phyloP scores from a whole-genome alignment of 2,797 vertebrate genomes.

The Pyrocephalus nanus region DNA sequence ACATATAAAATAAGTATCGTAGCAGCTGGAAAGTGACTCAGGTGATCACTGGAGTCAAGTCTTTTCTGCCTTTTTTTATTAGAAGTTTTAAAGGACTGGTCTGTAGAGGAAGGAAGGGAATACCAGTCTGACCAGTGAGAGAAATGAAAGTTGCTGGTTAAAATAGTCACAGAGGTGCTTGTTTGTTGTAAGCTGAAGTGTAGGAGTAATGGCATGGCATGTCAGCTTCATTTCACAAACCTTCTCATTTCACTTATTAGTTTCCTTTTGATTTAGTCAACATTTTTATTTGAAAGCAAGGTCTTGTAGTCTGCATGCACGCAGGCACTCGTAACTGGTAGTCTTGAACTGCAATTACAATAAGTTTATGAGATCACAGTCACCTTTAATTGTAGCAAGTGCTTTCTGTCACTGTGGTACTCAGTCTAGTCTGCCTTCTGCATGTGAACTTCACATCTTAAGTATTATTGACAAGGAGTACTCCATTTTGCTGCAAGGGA shows the following conservation, averaged over 20 bases:
- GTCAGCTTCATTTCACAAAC: background rate
- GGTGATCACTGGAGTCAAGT: background rate
- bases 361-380: background rate
- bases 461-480: background rate
- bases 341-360: background rate
- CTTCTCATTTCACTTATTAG: background rate
- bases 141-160: background rate
- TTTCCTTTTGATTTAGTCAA: background rate
- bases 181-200: background rate
- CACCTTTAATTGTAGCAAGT: background rate
- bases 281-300: background rate
- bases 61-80: background rate
- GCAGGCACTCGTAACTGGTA: background rate
- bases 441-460: background rate
- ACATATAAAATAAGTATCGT: background rate
- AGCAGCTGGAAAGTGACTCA: background rate
- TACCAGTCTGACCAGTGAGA: background rate
- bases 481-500: background rate
- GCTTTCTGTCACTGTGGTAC: background rate
- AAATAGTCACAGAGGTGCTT: background rate
- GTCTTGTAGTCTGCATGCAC: background rate
- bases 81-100: background rate
- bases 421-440: background rate
- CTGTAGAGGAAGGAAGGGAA: background rate
- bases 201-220: background rate